Percentiles rank a stretch among this genome's conserved stretches.
phyloP scores from a whole-genome alignment of 1,140 invertebrate genomes.

The Coenobita brevimanus region DNA sequence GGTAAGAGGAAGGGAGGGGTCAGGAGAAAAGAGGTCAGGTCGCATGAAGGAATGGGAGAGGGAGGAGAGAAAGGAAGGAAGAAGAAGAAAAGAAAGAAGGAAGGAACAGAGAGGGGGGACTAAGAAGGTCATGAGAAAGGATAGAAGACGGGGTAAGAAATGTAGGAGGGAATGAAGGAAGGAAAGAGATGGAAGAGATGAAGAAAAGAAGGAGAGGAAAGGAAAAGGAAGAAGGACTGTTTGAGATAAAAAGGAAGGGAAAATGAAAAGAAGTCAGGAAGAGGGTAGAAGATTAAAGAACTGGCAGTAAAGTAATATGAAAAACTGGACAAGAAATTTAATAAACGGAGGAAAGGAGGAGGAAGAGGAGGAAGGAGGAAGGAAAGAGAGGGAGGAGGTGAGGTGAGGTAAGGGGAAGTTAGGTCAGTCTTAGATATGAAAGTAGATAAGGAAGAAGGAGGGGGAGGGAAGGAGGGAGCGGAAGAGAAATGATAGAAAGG shows the following conservation, averaged over 20 bases:
- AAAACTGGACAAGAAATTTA: neutral
- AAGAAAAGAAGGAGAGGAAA: neutral
- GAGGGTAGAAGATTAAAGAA: neutral
- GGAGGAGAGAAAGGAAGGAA: neutral
- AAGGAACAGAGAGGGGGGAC: neutral
- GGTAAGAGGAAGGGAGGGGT: neutral
- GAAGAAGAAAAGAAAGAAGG: neutral
- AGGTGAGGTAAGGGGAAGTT: neutral
- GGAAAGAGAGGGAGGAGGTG: neutral
- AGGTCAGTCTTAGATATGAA: neutral
- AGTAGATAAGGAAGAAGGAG: neutral
- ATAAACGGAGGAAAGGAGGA: neutral
- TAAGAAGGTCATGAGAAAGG: neutral
- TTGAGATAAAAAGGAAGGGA: neutral
- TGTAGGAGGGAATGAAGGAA: neutral
- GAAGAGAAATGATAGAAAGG: neutral
- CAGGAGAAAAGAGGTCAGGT: too few relatives aligned
- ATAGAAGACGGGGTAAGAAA: neutral
- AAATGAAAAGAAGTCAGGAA: neutral
- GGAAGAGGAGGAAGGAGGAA: neutral
- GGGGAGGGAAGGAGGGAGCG: neutral
- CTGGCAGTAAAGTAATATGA: neutral
- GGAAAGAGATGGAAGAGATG: neutral
- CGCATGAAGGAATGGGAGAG: too few relatives aligned
- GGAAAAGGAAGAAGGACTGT: neutral